Evolutionary conservation across 2,113 vertebrate genomes (phyloP).

Genomic region (Dascyllus trimaculatus): DNA sequence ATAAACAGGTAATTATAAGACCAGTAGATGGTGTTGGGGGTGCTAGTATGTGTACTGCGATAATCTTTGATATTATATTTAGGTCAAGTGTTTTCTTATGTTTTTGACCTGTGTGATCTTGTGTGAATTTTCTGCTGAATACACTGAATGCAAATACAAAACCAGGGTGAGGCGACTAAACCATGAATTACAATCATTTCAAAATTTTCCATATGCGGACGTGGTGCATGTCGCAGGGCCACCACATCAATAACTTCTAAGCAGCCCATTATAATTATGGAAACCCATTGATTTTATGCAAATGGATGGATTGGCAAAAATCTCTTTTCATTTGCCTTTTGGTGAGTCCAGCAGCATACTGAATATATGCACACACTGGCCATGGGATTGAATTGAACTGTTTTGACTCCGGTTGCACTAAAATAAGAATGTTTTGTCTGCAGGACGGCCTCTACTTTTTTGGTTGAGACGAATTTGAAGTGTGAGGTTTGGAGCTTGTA

Average conservation of each 20-base stretch:
- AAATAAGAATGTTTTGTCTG: slow-evolving; percentile 28
- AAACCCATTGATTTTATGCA: slow-evolving; percentile 59
- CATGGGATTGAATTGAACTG: not conserved
- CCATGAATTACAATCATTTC: slow-evolving; percentile 8
- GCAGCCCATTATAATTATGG: slow-evolving; percentile 36
- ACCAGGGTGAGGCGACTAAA: not conserved
- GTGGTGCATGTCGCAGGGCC: not conserved
- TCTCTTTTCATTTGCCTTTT: not conserved
- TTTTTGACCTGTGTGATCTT: not conserved
- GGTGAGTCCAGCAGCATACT: not conserved
- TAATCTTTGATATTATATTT: slow-evolving; percentile 47
- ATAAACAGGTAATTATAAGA: slow-evolving; percentile 37
- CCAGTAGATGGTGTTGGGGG: slow-evolving; percentile 28
- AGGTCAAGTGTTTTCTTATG: not conserved
- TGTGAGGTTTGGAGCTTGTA: slow-evolving; percentile 8
- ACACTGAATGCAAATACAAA: slow-evolving; percentile 21
- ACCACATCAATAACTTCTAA: slow-evolving; percentile 33
- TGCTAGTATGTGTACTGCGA: not conserved
- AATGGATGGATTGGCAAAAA: slow-evolving; percentile 17
- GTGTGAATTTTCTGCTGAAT: not conserved
- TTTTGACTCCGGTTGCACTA: not conserved
- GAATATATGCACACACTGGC: not conserved
- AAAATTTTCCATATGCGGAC: not conserved
- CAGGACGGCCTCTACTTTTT: not conserved
- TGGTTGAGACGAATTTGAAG: slow-evolving; percentile 37